Percentiles rank a stretch among this genome's conserved stretches.
These are phyloP conservation scores for Rhinoraja longicauda DNA, from an alignment of 2,797 vertebrate genomes.

Conservation along the genomic window DNA sequence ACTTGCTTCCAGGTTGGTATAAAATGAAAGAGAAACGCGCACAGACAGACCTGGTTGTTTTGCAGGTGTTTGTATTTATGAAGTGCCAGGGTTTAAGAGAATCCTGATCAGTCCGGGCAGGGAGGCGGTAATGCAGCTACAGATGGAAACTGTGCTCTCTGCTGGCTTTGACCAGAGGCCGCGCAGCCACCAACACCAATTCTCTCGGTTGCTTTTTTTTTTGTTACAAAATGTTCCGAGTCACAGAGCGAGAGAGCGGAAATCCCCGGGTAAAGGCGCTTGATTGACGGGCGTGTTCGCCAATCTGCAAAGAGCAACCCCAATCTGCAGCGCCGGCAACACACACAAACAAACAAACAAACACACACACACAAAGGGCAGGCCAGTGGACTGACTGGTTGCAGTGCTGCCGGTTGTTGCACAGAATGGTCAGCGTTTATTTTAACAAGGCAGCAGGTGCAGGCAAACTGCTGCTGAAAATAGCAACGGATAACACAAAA, in stretches of 20 bases:
- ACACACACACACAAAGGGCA: not conserved
- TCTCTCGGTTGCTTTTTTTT: not conserved
- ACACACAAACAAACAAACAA: no score
- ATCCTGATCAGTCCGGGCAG: not conserved
- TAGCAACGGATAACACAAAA: not conserved
- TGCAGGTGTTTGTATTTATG: not conserved
- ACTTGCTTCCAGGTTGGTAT: not conserved
- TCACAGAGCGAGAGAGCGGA: constrained; percentile 35
- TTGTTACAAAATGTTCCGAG: constrained; percentile 40
- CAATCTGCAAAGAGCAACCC: not conserved
- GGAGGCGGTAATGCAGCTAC: not conserved
- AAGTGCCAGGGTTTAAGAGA: not conserved
- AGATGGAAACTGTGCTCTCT: no score
- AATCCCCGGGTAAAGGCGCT: not conserved
- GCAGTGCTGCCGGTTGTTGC: not conserved
- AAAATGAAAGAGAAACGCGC: not conserved
- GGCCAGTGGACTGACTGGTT: not conserved
- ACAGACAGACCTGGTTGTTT: not conserved
- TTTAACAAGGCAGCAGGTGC: not conserved
- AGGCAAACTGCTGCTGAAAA: not conserved
- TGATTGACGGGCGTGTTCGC: not conserved
- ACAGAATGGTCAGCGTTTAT: not conserved
- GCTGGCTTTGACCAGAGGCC: not conserved
- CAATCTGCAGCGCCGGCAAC: not conserved
- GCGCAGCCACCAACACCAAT: not conserved